Evolutionary conservation across 2,888 invertebrate species (phyloP).

Genomic region (Pristionchus arcanus): DNA sequence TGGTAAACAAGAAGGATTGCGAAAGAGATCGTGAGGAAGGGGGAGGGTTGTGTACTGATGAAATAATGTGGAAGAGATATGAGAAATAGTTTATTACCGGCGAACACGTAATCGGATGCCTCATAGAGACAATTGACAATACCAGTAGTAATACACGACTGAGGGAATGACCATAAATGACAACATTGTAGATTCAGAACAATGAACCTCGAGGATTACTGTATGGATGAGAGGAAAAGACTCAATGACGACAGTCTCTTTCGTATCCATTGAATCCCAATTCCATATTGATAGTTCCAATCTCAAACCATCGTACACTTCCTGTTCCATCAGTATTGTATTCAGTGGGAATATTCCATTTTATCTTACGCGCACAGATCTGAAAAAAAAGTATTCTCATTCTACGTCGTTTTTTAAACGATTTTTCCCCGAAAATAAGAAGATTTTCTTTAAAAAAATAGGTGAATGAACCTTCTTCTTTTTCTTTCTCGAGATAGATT

Average conservation of each 20-base stretch:
- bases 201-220: no score
- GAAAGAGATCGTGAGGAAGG: not conserved
- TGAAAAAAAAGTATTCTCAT: not conserved
- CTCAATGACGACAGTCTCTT: conserved; percentile 52
- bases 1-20: conserved; percentile 15
- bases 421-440: no score
- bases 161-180: not conserved
- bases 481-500: not conserved
- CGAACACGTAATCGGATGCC: not conserved
- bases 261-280: conserved; percentile 50
- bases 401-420: no score
- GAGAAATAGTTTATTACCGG: not conserved
- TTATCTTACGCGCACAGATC: conserved; percentile 39
- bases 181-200: not conserved
- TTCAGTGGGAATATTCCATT: conserved; percentile 42
- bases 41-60: not conserved
- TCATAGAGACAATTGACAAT: conserved; percentile 19
- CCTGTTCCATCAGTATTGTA: conserved; percentile 47
- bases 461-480: not conserved
- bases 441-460: no score
- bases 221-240: not conserved
- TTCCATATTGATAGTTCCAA: conserved; percentile 52
- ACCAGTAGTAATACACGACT: not conserved
- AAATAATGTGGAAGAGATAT: not conserved
- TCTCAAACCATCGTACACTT: conserved; percentile 43